Evolutionary conservation across 2,888 invertebrate genomes (phyloP).

Genomic region (Drosophila barbarae): DNA sequence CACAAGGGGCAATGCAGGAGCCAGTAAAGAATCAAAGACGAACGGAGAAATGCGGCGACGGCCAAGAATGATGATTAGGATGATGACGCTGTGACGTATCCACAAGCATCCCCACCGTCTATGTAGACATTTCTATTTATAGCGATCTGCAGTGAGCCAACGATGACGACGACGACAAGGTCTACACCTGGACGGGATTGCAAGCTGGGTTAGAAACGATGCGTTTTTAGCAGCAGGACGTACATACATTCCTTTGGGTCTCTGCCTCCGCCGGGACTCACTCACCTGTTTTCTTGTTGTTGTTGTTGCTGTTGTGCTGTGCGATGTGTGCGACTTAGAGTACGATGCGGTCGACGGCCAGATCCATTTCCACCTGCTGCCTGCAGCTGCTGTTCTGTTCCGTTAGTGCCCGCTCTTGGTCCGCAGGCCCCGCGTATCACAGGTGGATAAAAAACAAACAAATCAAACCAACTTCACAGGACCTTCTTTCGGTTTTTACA

Average conservation of each 20-base stretch:
- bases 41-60: conserved; percentile 3
- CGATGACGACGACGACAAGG: not conserved
- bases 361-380: conserved; percentile 14
- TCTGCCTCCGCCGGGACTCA: conserved; percentile 2
- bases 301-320: conserved; percentile 1
- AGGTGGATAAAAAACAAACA: conserved; percentile 10
- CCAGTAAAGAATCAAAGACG: conserved; percentile 25
- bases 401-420: too few species aligned
- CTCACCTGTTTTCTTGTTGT: conserved; percentile 28
- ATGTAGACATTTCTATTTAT: conserved; percentile 34
- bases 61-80: conserved; percentile 6
- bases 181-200: conserved; percentile 2
- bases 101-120: conserved; percentile 8
- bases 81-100: conserved; percentile 17
- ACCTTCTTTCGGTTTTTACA: conserved; percentile 11
- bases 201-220: conserved; percentile 55
- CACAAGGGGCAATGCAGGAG: not conserved
- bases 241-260: not conserved
- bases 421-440: conserved; percentile 5
- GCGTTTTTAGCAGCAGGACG: conserved; percentile 35
- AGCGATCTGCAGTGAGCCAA: conserved; percentile 25
- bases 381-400: not conserved
- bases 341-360: conserved; percentile 3
- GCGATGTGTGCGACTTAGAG: conserved; percentile 4
- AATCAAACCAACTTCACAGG: conserved; percentile 12